A percentile compares a stretch with the other conserved stretches of the same genome.
These are phyloP conservation scores for Centropus bengalensis DNA, from an alignment of 2,113 vertebrate genomes.

Conservation along the genomic window DNA sequence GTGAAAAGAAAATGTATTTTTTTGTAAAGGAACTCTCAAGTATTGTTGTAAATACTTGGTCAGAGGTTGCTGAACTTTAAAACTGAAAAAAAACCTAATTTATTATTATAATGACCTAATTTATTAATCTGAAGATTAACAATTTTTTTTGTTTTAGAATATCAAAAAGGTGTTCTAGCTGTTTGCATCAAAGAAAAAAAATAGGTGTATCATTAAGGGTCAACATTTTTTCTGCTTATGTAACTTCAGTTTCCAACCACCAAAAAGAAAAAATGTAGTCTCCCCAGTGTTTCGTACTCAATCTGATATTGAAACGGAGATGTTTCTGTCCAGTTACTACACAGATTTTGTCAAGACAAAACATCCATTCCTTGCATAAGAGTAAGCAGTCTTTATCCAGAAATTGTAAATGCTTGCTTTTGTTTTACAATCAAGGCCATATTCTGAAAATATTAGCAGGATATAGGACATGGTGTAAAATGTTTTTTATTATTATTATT, in stretches of 20 bases:
- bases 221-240: slow-evolving; percentile 80
- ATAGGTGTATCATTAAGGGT: slow-evolving; percentile 80
- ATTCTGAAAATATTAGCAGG: slow-evolving; percentile 84
- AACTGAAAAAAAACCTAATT: slow-evolving; percentile 87
- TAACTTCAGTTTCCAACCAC: slow-evolving; percentile 76
- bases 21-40: slow-evolving; percentile 89
- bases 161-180: slow-evolving; percentile 86
- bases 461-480: slow-evolving; percentile 84
- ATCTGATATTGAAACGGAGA: slow-evolving; percentile 74
- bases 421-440: slow-evolving; percentile 84
- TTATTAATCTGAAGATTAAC: slow-evolving; percentile 90
- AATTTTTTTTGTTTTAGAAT: slow-evolving; percentile 86
- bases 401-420: slow-evolving; percentile 85
- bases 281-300: slow-evolving; percentile 71
- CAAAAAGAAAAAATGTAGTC: slow-evolving; percentile 66
- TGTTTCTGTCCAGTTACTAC: slow-evolving; percentile 77
- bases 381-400: slow-evolving; percentile 79
- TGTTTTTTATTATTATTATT: slow-evolving; percentile 77
- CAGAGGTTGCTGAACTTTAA: slow-evolving; percentile 89
- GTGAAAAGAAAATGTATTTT: slow-evolving; percentile 85
- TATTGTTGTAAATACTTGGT: slow-evolving; percentile 97
- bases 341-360: slow-evolving; percentile 80
- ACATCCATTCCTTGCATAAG: slow-evolving; percentile 81
- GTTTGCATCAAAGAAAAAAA: slow-evolving; percentile 83
- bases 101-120: slow-evolving; percentile 94